These are phyloP conservation scores for Drosophila lini DNA, from an alignment of 1,140 invertebrate genomes.

Conservation along the genomic window DNA sequence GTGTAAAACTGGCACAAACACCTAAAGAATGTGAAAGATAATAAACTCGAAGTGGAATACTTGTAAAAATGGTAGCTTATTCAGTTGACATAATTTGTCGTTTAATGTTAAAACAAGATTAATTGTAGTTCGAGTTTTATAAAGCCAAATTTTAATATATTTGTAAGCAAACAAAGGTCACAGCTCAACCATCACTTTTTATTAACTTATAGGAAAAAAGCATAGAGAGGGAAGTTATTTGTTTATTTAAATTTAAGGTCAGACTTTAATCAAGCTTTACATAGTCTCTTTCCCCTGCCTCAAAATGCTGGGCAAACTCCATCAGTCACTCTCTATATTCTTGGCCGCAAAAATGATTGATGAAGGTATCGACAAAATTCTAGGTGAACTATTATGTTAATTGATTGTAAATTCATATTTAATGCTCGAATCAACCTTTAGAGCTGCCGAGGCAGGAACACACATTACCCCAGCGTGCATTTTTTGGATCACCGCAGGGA, in stretches of 20 bases:
- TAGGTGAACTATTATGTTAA: constrained; percentile 47
- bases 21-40: not conserved
- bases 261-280: constrained; percentile 23
- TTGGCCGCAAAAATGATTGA: constrained; percentile 34
- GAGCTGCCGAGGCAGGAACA: constrained; percentile 23
- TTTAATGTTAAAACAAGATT: not conserved
- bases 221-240: constrained; percentile 10
- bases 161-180: not conserved
- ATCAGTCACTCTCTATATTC: constrained; percentile 20
- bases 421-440: constrained; percentile 26
- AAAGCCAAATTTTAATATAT: not conserved
- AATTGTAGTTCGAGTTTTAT: not conserved
- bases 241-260: constrained; percentile 9
- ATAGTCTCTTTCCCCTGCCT: constrained; percentile 12
- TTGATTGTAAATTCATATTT: constrained; percentile 40
- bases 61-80: not conserved
- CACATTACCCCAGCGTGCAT: constrained; percentile 12
- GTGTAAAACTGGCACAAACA: constrained; percentile 39
- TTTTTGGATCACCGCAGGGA: constrained; percentile 22
- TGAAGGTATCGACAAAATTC: constrained; percentile 15
- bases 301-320: constrained; percentile 9
- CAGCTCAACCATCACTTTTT: constrained; percentile 6
- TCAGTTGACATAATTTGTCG: not conserved
- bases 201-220: not conserved
- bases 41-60: not conserved